Conservation (phyloP, 2,888 invertebrate species). For the Neoascia interrupta region DNA sequence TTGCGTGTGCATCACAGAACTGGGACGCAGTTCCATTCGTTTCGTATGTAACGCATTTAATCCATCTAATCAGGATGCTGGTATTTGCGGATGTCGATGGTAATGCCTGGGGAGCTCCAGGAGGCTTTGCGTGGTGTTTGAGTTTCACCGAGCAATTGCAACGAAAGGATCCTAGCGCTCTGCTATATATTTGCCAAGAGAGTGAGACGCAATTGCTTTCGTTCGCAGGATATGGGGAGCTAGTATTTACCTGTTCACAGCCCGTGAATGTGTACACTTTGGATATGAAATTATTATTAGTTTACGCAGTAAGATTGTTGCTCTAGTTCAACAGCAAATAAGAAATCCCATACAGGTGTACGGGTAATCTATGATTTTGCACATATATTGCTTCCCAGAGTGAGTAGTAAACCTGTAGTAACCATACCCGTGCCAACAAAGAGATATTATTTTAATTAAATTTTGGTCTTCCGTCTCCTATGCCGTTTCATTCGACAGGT, state of each 20-base stretch:
- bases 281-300: constrained; percentile 59
- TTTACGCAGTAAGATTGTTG: constrained; percentile 43
- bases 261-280: constrained; percentile 33
- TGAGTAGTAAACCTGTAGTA: too few relatives aligned
- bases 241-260: constrained; percentile 46
- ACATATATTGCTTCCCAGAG: too few relatives aligned
- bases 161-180: constrained; percentile 36
- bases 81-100: constrained; percentile 60
- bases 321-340: constrained; percentile 38
- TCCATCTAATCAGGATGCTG: constrained; percentile 67
- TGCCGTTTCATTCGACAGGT: too few relatives aligned
- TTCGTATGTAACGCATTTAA: constrained; percentile 60
- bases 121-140: constrained; percentile 52
- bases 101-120: constrained; percentile 52
- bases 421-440: too few relatives aligned
- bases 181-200: constrained; percentile 46
- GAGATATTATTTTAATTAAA: too few relatives aligned
- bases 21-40: constrained; percentile 49
- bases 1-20: not conserved
- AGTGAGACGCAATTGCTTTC: constrained; percentile 47
- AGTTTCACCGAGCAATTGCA: constrained; percentile 36
- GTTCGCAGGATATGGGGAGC: constrained; percentile 23
- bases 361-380: too few relatives aligned
- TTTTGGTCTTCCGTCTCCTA: too few relatives aligned
- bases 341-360: constrained; percentile 32